These are phyloP conservation scores for Mallateleia sp. DNA, from an alignment of 2,888 invertebrate species.

Conservation along the genomic window DNA sequence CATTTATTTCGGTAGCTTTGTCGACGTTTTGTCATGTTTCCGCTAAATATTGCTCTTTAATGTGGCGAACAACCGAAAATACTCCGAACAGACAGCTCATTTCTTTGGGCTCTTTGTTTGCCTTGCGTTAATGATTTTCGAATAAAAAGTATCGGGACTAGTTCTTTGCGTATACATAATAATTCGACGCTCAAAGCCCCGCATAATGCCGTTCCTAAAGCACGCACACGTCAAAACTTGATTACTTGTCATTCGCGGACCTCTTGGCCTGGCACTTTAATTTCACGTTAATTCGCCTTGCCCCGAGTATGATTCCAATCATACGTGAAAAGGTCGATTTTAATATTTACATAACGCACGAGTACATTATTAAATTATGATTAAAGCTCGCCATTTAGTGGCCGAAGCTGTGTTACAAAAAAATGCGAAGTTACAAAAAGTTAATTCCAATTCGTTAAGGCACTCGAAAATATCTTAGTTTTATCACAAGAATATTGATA, in stretches of 20 bases:
- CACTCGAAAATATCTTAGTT: no score
- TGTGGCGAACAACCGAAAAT: no score
- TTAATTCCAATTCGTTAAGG: conserved; percentile 10
- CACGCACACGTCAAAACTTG: conserved; percentile 60
- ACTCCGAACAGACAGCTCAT: no score
- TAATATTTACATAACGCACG: conserved; percentile 49
- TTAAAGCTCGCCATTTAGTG: conserved; percentile 21
- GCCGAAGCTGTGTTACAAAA: not conserved
- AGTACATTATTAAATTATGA: conserved; percentile 56
- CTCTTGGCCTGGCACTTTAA: conserved; percentile 40
- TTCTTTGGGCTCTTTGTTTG: no score
- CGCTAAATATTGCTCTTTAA: no score
- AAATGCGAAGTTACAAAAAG: no score
- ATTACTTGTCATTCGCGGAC: conserved; percentile 69
- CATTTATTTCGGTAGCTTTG: no score
- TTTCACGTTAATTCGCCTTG: conserved; percentile 67
- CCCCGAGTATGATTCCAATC: conserved; percentile 33
- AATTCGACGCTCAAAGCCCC: conserved; percentile 35
- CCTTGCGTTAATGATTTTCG: no score
- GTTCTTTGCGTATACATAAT: no score
- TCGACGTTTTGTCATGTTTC: no score
- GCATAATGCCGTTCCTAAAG: conserved; percentile 40
- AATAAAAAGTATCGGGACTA: no score
- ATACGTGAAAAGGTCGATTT: conserved; percentile 37
- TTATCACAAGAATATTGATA: no score